Base-by-base conservation (phyloP, 1,140 invertebrate genomes). In the Apis dorsata region DNA sequence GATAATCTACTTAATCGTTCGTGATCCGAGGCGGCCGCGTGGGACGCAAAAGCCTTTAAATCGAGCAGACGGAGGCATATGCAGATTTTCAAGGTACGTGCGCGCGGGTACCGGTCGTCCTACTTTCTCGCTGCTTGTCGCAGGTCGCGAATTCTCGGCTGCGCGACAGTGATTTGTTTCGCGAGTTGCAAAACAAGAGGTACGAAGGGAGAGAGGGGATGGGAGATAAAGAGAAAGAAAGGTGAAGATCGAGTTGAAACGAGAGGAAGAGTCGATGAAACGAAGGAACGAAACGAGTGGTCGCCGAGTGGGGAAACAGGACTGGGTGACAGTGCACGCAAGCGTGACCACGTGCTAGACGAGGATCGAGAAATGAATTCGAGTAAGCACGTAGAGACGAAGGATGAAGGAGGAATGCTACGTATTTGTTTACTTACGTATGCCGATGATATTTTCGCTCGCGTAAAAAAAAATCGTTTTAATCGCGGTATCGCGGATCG, bases 391-490 rank as follows among this genome's bases (percentile, higher is more conserved):
- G 15, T 17, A 13, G 28, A 17, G 15, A 68, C 19, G 34, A 63
- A 57, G 8, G 55, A 57, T 17, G 55, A 5, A 19, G 17, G 17
- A 15, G 5, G 55, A 34, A 34, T 44, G 7, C 5, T 44, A 24
- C 34, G 34, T 44, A 44, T 44, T 44, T 7, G 34, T 4, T 44
- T 44, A 44, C 5, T 44, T 44, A 7, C 34, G 34, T 44, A 44
- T 44, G 34, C 34, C 8, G 19, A 15, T 21, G 44, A 17, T 91
- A 78, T 90, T 91, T 88, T 91, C 85, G 89, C 90, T 90, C 90
- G 85, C 89, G 85, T 84, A 85, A 90, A 92, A 34, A 34, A 92
- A 92, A 44, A 44, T 44, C 34, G 34, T 44, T 92, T 92, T 92
- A 92, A 92, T 91, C 91, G 17, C 2, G 9, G n/a, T 19, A 44